phyloP scores from a whole-genome alignment of 1,140 invertebrate genomes.

The Lycorma delicatula region DNA sequence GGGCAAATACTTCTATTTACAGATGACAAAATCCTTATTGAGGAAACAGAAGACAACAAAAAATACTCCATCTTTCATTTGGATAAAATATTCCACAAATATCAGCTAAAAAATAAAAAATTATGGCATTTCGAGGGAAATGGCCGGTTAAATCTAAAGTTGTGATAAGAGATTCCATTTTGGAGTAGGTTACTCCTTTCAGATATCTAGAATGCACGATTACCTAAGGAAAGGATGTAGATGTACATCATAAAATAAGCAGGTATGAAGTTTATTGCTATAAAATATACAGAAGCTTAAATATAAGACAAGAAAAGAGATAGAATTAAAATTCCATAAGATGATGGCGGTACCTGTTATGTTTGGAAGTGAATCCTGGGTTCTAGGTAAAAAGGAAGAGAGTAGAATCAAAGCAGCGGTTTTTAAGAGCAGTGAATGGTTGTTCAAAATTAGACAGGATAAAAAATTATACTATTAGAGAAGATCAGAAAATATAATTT shows the following conservation, averaged over 20 bases:
- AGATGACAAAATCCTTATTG: too few species aligned
- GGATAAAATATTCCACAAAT: too few species aligned
- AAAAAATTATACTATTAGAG: not conserved
- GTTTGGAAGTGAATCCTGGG: not conserved
- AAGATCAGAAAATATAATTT: not conserved
- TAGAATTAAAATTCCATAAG: not conserved
- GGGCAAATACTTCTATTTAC: too few species aligned
- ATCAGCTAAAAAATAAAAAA: not conserved
- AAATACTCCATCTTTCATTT: too few species aligned
- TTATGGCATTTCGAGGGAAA: not conserved
- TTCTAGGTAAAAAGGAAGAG: not conserved
- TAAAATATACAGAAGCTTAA: not conserved
- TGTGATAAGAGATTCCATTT: not conserved
- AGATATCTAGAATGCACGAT: not conserved
- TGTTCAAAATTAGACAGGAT: not conserved
- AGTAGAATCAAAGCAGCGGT: not conserved
- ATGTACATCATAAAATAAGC: not conserved
- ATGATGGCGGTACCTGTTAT: not conserved
- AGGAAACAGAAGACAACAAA: too few species aligned
- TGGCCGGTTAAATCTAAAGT: not conserved
- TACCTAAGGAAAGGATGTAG: not conserved
- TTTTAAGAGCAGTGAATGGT: not conserved
- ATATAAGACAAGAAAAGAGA: not conserved
- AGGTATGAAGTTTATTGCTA: not conserved
- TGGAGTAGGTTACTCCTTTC: not conserved